phyloP scores from a whole-genome alignment of 2,797 vertebrate genomes.

The Peromyscus eremicus region DNA sequence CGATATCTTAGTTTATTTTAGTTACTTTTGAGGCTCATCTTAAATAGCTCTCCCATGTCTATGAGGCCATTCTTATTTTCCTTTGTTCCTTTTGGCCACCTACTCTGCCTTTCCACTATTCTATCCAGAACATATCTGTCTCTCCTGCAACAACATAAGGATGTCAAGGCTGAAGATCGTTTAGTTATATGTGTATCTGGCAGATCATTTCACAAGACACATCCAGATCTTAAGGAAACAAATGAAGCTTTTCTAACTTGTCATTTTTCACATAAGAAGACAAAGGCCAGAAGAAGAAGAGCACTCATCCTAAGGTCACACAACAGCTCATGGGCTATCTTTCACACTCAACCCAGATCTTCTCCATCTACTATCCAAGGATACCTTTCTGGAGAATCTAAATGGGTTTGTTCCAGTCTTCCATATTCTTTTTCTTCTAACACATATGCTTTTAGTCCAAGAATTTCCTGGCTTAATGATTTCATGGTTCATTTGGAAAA shows the following conservation, averaged over 20 bases:
- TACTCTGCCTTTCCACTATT: background rate
- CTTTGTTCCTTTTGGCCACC: background rate
- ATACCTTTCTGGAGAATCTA: conserved; percentile 52
- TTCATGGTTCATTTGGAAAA: conserved; percentile 62
- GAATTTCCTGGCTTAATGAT: conserved; percentile 7
- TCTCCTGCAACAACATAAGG: background rate
- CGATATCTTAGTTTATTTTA: background rate
- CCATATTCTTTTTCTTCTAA: conserved; percentile 35
- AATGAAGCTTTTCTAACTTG: conserved; percentile 40
- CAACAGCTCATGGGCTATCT: background rate
- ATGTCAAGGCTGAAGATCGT: background rate
- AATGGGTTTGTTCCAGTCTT: background rate
- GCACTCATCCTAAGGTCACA: background rate
- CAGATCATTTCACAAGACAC: background rate
- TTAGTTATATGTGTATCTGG: background rate
- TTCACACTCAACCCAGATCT: background rate
- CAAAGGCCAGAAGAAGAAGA: conserved; percentile 29
- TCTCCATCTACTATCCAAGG: background rate
- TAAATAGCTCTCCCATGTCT: background rate
- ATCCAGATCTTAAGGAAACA: background rate
- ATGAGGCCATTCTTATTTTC: background rate
- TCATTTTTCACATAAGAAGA: conserved; percentile 54
- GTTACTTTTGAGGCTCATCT: background rate
- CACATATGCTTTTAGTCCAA: background rate
- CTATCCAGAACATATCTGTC: background rate